Conservation (phyloP, 92 coral and sea anemone genomes). For the Siderastrea radians region DNA sequence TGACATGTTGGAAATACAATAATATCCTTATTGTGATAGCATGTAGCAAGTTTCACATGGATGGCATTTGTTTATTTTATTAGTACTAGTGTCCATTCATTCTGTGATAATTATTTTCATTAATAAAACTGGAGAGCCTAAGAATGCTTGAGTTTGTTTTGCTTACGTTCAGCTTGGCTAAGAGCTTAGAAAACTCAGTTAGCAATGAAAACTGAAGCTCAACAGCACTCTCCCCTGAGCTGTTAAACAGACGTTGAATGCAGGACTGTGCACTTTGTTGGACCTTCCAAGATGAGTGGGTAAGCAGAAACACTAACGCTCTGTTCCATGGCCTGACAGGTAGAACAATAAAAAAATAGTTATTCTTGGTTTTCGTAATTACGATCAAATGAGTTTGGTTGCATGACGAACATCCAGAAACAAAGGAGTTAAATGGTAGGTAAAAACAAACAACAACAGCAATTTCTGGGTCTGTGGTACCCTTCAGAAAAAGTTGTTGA, state of each 20-base stretch:
- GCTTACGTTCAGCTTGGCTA: slow-evolving; percentile 80
- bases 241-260: slow-evolving; percentile 71
- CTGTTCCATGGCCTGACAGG: slow-evolving; percentile 82
- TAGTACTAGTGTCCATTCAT: too few relatives aligned
- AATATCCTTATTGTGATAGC: too few relatives aligned
- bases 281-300: slow-evolving; percentile 72
- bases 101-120: too few relatives aligned
- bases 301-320: slow-evolving; percentile 82
- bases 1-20: too few relatives aligned
- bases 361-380: too few relatives aligned
- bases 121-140: background rate
- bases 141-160: background rate
- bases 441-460: background rate
- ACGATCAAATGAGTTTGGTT: background rate
- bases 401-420: background rate
- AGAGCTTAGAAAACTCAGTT: slow-evolving; percentile 79
- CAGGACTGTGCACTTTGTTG: slow-evolving; percentile 74
- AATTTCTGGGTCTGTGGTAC: too few relatives aligned
- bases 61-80: too few relatives aligned
- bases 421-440: background rate
- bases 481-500: too few relatives aligned
- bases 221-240: slow-evolving; percentile 67
- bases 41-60: too few relatives aligned
- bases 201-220: slow-evolving; percentile 81
- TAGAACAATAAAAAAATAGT: background rate